Base-by-base conservation (phyloP, 2,888 invertebrate genomes). In the Papilio gigon region DNA sequence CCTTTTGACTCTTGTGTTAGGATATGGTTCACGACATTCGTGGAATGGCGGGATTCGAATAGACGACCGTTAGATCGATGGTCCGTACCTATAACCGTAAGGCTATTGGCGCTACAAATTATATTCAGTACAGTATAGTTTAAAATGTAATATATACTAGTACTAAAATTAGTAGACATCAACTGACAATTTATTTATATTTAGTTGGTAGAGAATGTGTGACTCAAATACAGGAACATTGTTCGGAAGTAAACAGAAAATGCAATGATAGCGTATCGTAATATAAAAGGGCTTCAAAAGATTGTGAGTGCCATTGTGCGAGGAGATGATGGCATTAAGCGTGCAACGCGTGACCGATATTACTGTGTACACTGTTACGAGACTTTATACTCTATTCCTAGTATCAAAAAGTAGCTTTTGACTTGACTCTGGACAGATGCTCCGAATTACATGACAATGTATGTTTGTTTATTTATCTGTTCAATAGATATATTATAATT, bases 341-440 rank as follows among this genome's bases (percentile, higher is more conserved):
- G 53, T 53, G 53, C 53, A 53, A n/a, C 53, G 47, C 47, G 53
- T 53, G 53, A 53, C 53, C 53, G 9, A 53, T 53, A 53, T 27
- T 27, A 27, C 53, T n/a, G 8, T 27, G 4, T 25, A 27, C 6
- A 27, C 1, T 53, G n/a, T 8, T 14, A 53, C 27, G 53, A 8
- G n/a, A 53, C 27, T 53, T 27, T 14, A 27, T 53, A n/a, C 27
- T 27, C 27, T 53, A 14, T 27, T 2, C 0, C 6, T 8, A 6
- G 1, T 3, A 3, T 2, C 2, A n/a, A 8, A 53, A 53, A 53
- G 53, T 53, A 27, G 6, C n/a, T 53, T 53, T 53, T 53, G 3
- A n/a, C 6, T 22, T 27, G 27, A 40, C 40, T n/a, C n/a, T 20
- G 2, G 22, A 25, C 14, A 50, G 27, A 2, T 27, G 53, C n/a